Base-by-base conservation (phyloP, 2,113 vertebrate species). In the Motacilla alba region DNA sequence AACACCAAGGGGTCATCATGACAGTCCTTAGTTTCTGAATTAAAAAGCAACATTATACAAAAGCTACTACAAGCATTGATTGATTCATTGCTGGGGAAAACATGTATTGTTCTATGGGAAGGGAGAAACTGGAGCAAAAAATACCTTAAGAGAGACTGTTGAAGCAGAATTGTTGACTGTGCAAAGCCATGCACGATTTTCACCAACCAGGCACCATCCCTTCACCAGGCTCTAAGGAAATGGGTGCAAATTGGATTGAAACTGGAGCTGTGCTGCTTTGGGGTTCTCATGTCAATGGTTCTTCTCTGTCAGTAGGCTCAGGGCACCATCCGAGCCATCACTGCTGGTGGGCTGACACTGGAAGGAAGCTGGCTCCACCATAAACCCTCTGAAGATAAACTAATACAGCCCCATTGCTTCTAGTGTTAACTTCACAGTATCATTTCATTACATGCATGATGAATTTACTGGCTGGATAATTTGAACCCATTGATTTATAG, bases 181-280 rank as follows among this genome's bases (percentile, higher is more conserved):
- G 3, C 49, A 77, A 64, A 83, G 22, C 46, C 33, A 20, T 0
- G 1, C 0, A 0, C 16, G 9, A 5, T 50, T 5, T 2, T 58
- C 35, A 52, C 53, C 66, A 68, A 9, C 37, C 28, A 6, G 58
- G 17, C 26, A 53, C 8, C 0, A 0, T 33, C 28, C 11, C 27
- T 80, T 23, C 33, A 9, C 30, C n/a, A 75, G 20, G 13, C 14
- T 37, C 31, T 59, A 18, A 56, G 53, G 24, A 59, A 89, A 39
- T 2, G 4, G 21, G 39, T 60, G 33, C 13, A 80, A 63, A 70
- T 2, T 50, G 53, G n/a, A 18, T 27, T 49, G 17, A 17, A 35
- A 27, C 11, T 15, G 26, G 4, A 19, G 10, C 21, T 89, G 43
- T 9, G 9, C 4, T 81, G 35, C 26, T 83, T 33, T n/a, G 46